Percentiles rank a stretch among this genome's conserved stretches.
phyloP scores from a whole-genome alignment of 2,888 invertebrate species.

The Latrodectus elegans region DNA sequence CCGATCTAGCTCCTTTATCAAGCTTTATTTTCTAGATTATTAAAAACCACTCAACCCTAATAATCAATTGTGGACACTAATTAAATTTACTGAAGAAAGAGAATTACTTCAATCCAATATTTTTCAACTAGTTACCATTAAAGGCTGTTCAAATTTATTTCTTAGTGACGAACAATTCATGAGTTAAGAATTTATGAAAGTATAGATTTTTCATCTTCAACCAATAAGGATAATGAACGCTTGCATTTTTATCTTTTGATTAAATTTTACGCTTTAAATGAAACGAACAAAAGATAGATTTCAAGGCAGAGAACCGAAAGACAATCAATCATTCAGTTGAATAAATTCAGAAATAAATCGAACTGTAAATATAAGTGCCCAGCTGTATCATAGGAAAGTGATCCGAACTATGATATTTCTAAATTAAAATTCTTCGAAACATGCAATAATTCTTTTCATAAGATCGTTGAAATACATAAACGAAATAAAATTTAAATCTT shows the following conservation, averaged over 20 bases:
- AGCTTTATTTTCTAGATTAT: background rate
- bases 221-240: conserved; percentile 3
- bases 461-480: too few relatives aligned
- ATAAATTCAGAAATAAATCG: conserved; percentile 32
- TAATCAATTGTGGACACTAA: conserved; percentile 41
- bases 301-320: conserved; percentile 19
- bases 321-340: conserved; percentile 36
- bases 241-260: conserved; percentile 41
- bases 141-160: conserved; percentile 21
- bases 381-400: too few relatives aligned
- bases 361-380: too few relatives aligned
- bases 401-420: too few relatives aligned
- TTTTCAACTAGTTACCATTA: conserved; percentile 46
- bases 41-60: background rate
- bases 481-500: too few relatives aligned
- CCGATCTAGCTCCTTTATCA: background rate
- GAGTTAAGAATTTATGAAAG: conserved; percentile 32
- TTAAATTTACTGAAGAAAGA: conserved; percentile 47
- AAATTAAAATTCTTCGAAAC: too few relatives aligned
- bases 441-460: too few relatives aligned
- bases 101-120: conserved; percentile 37
- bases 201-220: conserved; percentile 20
- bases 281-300: conserved; percentile 33
- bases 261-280: conserved; percentile 45
- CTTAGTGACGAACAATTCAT: conserved; percentile 6